Evolutionary conservation across 2,113 vertebrate genomes (phyloP).

Genomic region (Amia ocellicauda): DNA sequence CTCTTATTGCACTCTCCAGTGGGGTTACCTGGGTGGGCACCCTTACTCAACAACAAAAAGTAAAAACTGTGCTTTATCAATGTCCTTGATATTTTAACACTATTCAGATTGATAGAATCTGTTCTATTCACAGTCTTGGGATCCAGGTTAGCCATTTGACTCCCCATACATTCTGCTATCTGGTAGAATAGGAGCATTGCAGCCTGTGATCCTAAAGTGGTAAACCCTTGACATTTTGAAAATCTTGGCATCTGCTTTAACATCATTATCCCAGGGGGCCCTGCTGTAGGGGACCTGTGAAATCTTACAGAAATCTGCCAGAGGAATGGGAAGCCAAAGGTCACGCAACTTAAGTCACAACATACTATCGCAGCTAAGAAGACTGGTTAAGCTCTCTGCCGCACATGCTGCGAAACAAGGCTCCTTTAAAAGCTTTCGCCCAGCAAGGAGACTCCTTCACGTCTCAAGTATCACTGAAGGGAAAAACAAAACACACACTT

Average conservation of each 20-base stretch:
- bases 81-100: no score
- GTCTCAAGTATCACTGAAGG: no score
- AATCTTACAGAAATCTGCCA: conserved; percentile 26
- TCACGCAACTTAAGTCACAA: conserved; percentile 16
- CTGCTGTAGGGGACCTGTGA: conserved; percentile 21
- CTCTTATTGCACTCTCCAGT: no score
- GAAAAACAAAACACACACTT: no score
- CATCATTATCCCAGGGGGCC: conserved; percentile 7
- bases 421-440: no score
- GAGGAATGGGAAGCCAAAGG: conserved; percentile 9
- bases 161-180: not conserved
- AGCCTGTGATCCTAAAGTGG: not conserved
- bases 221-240: conserved; percentile 16
- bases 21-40: no score
- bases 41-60: no score
- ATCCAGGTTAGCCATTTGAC: not conserved
- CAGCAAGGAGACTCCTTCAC: no score
- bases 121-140: no score
- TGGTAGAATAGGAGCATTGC: not conserved
- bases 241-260: conserved; percentile 6
- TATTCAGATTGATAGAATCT: no score
- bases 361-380: not conserved
- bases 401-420: not conserved
- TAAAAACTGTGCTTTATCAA: no score
- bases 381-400: not conserved